Base-by-base conservation (phyloP, 2,113 vertebrate genomes). In the Cyprinodon tularosa region DNA sequence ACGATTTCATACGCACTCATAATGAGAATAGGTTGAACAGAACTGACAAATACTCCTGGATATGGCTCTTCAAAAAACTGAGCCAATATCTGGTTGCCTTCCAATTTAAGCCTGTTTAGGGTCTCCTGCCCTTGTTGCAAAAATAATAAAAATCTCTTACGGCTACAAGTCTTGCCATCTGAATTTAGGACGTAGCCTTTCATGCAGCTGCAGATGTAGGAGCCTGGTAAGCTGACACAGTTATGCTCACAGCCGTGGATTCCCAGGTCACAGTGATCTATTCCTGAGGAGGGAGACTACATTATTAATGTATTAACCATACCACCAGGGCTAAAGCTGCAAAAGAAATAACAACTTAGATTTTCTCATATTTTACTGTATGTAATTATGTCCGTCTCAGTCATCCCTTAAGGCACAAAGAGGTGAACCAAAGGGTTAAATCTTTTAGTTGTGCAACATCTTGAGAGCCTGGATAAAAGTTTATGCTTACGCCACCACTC, bases 171-270 rank as follows among this genome's bases (percentile, higher is more conserved):
- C 77, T 95, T 96, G 81, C 92, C 86, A 76, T 97, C 95, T 74
- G 91, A 81, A 71, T 95, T 96, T 73, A 97, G 95, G 87, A 94
- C 76, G 86, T 95, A 96, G 37, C 95, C 96, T 82, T 87, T 90
- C 29, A 64, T 94, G 80, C 96, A 98, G 68, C 59, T 93, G 91
- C 96, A 98, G 74, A 93, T 80, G 73, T 95, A 97, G 74, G 95
- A 97, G 66, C 93, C 87, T 2, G 94, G 91, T 1, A 92, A 81
- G 75, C 91, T 96, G 80, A 97, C 84, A 91, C 96, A 97, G 82
- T 95, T 87, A 0, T 98, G 96, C 76, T 97, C 94, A 76, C 96
- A 97, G 29, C 95, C 94, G 3, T 96, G 96, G 70, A 92, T 93
- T 85, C 94, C 96, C 68, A 95, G 84, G 80, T 95, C 94, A 80